Percentiles rank a stretch among this genome's conserved stretches.
phyloP scores from a whole-genome alignment of 2,797 vertebrate species.

The Arrhamphus sclerolepis region DNA sequence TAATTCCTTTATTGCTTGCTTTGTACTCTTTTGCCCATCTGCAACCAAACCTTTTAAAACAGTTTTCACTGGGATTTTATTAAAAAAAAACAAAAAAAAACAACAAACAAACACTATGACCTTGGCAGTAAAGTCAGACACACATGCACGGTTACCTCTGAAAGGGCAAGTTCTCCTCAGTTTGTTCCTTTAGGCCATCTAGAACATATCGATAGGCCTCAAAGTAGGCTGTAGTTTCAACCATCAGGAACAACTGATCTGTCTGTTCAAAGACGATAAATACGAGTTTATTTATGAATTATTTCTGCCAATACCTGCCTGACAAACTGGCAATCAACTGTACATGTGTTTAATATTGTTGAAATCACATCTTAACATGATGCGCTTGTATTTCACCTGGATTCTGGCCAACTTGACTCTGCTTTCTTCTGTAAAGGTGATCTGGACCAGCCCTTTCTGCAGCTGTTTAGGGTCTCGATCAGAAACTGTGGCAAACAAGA shows the following conservation, averaged over 20 bases:
- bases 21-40: not conserved
- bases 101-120: slow-evolving; percentile 11
- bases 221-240: slow-evolving; percentile 95
- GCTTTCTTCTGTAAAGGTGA: slow-evolving; percentile 86
- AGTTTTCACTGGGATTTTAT: not conserved
- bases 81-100: slow-evolving; percentile 1
- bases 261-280: slow-evolving; percentile 39
- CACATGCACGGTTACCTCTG: slow-evolving; percentile 76
- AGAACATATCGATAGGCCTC: slow-evolving; percentile 93
- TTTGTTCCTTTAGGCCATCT: slow-evolving; percentile 87
- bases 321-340: not conserved
- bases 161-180: slow-evolving; percentile 87
- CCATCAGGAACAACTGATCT: slow-evolving; percentile 88
- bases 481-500: slow-evolving; percentile 91
- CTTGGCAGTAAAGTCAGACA: slow-evolving; percentile 11
- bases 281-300: not conserved
- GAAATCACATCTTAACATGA: no score
- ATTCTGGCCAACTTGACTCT: slow-evolving; percentile 75
- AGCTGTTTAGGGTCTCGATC: slow-evolving; percentile 82
- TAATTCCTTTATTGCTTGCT: slow-evolving; percentile 10
- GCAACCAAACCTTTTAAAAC: not conserved
- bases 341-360: no score
- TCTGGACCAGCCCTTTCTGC: slow-evolving; percentile 80
- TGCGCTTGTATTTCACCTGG: slow-evolving; percentile 57
- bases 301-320: not conserved